Conservation (phyloP, 2,113 vertebrate species). For the Peromyscus californicus region DNA sequence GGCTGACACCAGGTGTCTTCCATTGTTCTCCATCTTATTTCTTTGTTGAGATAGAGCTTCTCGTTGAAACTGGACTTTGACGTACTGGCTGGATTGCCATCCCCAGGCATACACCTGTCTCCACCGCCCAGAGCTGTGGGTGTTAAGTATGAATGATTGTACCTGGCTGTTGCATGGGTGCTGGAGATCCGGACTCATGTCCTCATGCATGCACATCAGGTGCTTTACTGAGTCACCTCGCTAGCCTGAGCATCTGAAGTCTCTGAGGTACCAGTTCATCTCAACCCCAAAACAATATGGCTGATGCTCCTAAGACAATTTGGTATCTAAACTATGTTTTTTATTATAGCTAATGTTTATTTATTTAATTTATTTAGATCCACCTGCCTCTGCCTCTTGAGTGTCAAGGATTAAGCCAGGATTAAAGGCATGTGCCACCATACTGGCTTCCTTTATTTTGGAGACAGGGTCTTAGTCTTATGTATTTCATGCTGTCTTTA, state of each 20-base stretch:
- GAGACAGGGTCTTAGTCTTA: neutral
- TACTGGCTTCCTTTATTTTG: neutral
- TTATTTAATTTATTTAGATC: neutral
- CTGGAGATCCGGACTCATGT: neutral
- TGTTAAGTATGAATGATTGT: neutral
- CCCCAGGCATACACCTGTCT: neutral
- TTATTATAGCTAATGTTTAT: neutral
- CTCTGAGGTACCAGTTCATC: constrained; percentile 28
- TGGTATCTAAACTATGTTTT: neutral
- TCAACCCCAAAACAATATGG: constrained; percentile 8
- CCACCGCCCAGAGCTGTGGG: neutral
- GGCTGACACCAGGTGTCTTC: neutral
- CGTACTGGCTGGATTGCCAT: neutral
- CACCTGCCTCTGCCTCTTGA: neutral
- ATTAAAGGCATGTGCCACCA: neutral
- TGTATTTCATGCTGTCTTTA: neutral
- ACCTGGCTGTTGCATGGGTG: neutral
- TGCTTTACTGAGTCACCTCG: no score
- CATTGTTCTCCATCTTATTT: neutral
- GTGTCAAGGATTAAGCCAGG: no score
- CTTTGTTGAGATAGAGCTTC: neutral
- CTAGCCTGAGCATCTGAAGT: neutral
- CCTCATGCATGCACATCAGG: no score
- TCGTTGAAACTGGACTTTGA: neutral
- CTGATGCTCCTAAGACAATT: constrained; percentile 6